Evolutionary conservation across 2,113 vertebrate genomes (phyloP), one percentile per base, ranked within the genome.

Genomic region (Tupaia tana): DNA sequence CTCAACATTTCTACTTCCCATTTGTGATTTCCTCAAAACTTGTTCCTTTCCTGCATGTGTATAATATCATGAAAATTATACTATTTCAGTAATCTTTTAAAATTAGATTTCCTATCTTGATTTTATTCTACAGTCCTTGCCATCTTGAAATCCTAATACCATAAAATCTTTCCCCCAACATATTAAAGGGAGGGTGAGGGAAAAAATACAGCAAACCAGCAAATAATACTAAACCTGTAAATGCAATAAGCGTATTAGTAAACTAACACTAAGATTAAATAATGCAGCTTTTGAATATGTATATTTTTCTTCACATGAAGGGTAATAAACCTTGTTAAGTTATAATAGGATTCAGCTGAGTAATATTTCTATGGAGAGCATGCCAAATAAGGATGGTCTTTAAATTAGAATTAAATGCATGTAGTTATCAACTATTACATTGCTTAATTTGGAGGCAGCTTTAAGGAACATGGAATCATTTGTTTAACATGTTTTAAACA

Each of bases 371-470:
- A 83, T 79, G 43, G 87, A 31, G 31, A 89, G 24, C 24, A 84
- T 89, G n/a, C 54, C 31, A 93, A 86, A 52, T 90, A 79, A 94
- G 95, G 63, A 80, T 92, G 69, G 59, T 90, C 88, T 92, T 92
- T 94, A 94, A 93, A 86, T 95, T 95, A 89, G 63, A 95, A 95
- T 91, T 85, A 83, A 97, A 77, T 90, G 9, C 63, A 59, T 94
- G 61, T 94, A 90, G 94, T 91, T 95, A 88, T 79, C 63, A 91
- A 74, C 43, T 69, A 93, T 73, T 79, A 43, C 43, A n/a, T 56
- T 94, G 22, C 64, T 92, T 93, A 96, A 82, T 92, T 91, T 86
- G 24, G 8, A 89, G 79, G 22, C 85, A 88, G 34, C 91, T 89
- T 92, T 91, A 93, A 97, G 81, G 82, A 96, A 83, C 59, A 56